Evolutionary conservation across 2,888 invertebrate genomes (phyloP).

Genomic region (Watsonalla binaria): DNA sequence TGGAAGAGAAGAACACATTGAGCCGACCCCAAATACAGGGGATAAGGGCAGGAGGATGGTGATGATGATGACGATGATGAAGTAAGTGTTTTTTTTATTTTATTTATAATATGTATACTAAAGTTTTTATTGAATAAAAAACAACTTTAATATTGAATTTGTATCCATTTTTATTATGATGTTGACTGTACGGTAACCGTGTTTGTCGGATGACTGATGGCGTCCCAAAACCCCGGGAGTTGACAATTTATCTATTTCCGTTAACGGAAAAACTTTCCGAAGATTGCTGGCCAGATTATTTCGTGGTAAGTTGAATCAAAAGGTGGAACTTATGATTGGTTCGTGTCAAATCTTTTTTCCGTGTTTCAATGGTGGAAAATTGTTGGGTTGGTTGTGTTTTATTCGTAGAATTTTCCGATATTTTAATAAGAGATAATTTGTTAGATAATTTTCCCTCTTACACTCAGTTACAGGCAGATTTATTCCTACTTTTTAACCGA

Average conservation of each 20-base stretch:
- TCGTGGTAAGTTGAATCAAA: slow-evolving; percentile 1
- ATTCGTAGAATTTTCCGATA: neutral
- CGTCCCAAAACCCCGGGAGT: slow-evolving; percentile 7
- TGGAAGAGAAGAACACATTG: too few relatives aligned
- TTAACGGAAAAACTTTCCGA: slow-evolving; percentile 20
- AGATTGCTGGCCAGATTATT: slow-evolving; percentile 2
- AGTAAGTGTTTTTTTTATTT: too few relatives aligned
- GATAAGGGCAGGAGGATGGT: too few relatives aligned
- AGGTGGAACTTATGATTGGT: slow-evolving; percentile 2
- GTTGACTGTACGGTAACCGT: slow-evolving; percentile 5
- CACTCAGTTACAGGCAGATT: too few relatives aligned
- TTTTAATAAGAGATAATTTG: neutral
- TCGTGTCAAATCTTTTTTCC: neutral
- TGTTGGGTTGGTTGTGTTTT: neutral
- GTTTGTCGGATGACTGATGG: slow-evolving; percentile 24
- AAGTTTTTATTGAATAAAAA: too few relatives aligned
- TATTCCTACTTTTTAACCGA: too few relatives aligned
- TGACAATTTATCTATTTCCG: slow-evolving; percentile 20
- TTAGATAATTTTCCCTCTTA: neutral
- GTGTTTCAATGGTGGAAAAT: neutral
- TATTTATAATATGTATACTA: too few relatives aligned
- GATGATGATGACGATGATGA: too few relatives aligned
- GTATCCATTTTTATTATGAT: too few relatives aligned
- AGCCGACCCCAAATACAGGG: too few relatives aligned
- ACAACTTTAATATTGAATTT: too few relatives aligned